Evolutionary conservation across 2,888 invertebrate genomes (phyloP).

Genomic region (Amorpha juglandis): DNA sequence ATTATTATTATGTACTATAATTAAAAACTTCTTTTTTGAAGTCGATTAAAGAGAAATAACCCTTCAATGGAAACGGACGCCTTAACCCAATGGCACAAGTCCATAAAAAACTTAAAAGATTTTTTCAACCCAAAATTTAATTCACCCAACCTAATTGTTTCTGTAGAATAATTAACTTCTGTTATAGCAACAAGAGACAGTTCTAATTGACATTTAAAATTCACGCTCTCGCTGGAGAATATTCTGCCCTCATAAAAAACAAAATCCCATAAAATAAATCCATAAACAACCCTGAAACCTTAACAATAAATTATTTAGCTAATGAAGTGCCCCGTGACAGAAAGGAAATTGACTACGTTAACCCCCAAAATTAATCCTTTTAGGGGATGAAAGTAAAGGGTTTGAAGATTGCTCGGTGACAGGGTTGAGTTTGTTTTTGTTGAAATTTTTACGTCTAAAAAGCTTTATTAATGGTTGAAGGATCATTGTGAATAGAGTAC

Average conservation of each 20-base stretch:
- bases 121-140: too few relatives aligned
- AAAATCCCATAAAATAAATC: slow-evolving; percentile 26
- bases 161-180: not conserved
- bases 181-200: not conserved
- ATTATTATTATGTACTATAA: too few relatives aligned
- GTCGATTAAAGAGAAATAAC: too few relatives aligned
- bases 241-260: slow-evolving; percentile 27
- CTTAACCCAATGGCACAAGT: too few relatives aligned
- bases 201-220: not conserved
- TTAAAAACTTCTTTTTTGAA: too few relatives aligned
- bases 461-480: slow-evolving; percentile 18
- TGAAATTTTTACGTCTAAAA: slow-evolving; percentile 23
- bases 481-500: not conserved
- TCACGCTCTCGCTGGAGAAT: not conserved
- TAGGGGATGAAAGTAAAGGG: slow-evolving; percentile 41
- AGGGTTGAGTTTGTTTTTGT: slow-evolving; percentile 23
- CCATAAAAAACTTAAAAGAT: too few relatives aligned
- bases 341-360: slow-evolving; percentile 63
- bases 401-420: slow-evolving; percentile 31
- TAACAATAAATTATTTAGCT: slow-evolving; percentile 66
- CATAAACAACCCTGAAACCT: slow-evolving; percentile 47
- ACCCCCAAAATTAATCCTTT: slow-evolving; percentile 54
- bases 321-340: slow-evolving; percentile 65
- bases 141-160: too few relatives aligned
- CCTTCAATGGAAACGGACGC: too few relatives aligned